Conservation (phyloP, 1,140 invertebrate genomes). For the Eumaeus atala region DNA sequence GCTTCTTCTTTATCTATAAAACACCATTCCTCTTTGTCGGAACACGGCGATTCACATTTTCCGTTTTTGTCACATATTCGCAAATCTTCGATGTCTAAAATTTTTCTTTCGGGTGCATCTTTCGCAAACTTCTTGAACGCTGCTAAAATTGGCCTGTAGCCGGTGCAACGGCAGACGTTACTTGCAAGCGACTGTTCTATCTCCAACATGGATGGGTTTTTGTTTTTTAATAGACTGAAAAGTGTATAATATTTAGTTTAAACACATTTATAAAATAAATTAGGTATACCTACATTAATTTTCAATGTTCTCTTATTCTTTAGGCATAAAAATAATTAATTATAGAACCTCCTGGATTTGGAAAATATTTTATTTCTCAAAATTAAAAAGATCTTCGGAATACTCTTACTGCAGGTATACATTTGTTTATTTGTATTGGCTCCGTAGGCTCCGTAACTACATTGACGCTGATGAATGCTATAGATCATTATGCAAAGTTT, state of each 20-base stretch:
- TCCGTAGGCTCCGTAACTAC: too few relatives aligned
- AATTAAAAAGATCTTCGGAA: too few relatives aligned
- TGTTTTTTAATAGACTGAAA: slow-evolving; percentile 47
- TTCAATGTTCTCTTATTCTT: too few relatives aligned
- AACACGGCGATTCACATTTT: slow-evolving; percentile 33
- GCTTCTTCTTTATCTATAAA: slow-evolving; percentile 32
- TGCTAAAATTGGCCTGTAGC: slow-evolving; percentile 86
- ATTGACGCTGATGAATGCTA: too few relatives aligned
- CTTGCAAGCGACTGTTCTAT: slow-evolving; percentile 82
- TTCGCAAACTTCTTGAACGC: slow-evolving; percentile 81
- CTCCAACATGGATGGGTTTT: slow-evolving; percentile 74
- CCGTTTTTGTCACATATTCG: slow-evolving; percentile 33
- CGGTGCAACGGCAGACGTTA: slow-evolving; percentile 88
- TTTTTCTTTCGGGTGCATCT: slow-evolving; percentile 25
- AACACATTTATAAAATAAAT: neutral
- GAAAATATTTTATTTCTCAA: too few relatives aligned
- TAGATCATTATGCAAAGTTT: too few relatives aligned
- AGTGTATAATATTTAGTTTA: neutral
- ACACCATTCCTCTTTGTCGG: slow-evolving; percentile 45
- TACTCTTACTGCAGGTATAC: too few relatives aligned
- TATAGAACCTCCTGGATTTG: too few relatives aligned
- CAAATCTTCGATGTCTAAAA: slow-evolving; percentile 50
- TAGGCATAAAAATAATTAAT: too few relatives aligned
- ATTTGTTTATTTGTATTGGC: too few relatives aligned
- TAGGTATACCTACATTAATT: neutral